Percentiles rank a stretch among this genome's conserved stretches.
phyloP scores from a whole-genome alignment of 2,888 invertebrate species.

The Heteromyza rotundicornis region DNA sequence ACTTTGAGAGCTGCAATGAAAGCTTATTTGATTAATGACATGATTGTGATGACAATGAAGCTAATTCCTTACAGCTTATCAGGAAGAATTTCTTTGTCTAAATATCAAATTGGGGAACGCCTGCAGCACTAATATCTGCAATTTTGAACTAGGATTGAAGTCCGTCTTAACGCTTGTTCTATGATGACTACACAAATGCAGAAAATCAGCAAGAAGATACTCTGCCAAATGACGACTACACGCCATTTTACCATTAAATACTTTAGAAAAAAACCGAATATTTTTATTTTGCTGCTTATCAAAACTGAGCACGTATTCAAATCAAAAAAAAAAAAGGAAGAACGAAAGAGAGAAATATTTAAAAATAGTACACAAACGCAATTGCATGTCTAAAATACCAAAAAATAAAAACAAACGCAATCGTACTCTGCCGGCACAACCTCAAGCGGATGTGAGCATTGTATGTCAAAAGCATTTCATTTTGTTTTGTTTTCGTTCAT shows the following conservation, averaged over 20 bases:
- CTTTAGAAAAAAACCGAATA: too few relatives aligned
- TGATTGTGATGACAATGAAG: too few relatives aligned
- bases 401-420: conserved; percentile 15
- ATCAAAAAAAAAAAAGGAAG: not conserved
- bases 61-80: too few relatives aligned
- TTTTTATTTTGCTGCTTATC: not conserved
- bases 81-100: too few relatives aligned
- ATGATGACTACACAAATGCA: too few relatives aligned
- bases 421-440: conserved; percentile 5
- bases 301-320: conserved; percentile 10
- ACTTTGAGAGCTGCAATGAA: too few relatives aligned
- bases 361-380: conserved; percentile 3
- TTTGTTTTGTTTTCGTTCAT: not conserved
- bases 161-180: too few relatives aligned
- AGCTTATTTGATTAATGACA: too few relatives aligned
- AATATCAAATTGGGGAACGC: too few relatives aligned
- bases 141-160: too few relatives aligned
- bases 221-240: conserved; percentile 11
- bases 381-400: not conserved
- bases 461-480: not conserved
- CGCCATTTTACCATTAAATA: conserved; percentile 22
- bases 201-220: too few relatives aligned
- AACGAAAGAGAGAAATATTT: not conserved
- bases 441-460: conserved; percentile 21
- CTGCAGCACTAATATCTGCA: too few relatives aligned